These are phyloP conservation scores for Ptiloglossa arizonensis DNA, from an alignment of 1,140 invertebrate genomes.

Conservation along the genomic window DNA sequence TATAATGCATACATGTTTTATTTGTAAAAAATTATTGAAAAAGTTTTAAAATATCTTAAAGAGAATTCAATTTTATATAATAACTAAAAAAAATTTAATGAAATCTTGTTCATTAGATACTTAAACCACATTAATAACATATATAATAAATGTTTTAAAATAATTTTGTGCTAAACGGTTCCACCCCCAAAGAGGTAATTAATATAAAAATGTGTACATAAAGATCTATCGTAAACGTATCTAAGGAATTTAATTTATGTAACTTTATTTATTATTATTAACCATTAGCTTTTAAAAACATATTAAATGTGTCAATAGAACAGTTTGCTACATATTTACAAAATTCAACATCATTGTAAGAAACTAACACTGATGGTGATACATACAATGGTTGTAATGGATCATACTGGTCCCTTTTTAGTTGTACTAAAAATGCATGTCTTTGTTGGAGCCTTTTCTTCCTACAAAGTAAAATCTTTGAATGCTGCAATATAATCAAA, in stretches of 20 bases:
- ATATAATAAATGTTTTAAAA: too few relatives aligned
- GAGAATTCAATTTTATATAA: too few relatives aligned
- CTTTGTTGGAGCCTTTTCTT: conserved; percentile 86
- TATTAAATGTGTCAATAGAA: conserved; percentile 88
- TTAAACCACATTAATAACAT: too few relatives aligned
- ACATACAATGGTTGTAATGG: too few relatives aligned
- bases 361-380: too few relatives aligned
- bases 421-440: conserved; percentile 88
- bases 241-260: background rate
- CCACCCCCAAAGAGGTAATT: too few relatives aligned
- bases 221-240: conserved; percentile 15
- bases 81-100: too few relatives aligned
- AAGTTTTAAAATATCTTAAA: too few relatives aligned
- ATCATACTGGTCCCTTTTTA: conserved; percentile 90
- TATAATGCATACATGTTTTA: too few relatives aligned
- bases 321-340: conserved; percentile 90
- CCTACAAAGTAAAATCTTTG: conserved; percentile 86
- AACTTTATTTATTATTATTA: conserved; percentile 38
- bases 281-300: conserved; percentile 91
- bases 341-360: conserved; percentile 92
- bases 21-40: too few relatives aligned
- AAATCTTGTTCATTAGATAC: too few relatives aligned
- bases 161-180: too few relatives aligned
- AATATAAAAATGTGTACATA: conserved; percentile 45
- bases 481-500: conserved; percentile 84